Conservation (phyloP, 2,888 invertebrate genomes). For the Odontomyia ornata region DNA sequence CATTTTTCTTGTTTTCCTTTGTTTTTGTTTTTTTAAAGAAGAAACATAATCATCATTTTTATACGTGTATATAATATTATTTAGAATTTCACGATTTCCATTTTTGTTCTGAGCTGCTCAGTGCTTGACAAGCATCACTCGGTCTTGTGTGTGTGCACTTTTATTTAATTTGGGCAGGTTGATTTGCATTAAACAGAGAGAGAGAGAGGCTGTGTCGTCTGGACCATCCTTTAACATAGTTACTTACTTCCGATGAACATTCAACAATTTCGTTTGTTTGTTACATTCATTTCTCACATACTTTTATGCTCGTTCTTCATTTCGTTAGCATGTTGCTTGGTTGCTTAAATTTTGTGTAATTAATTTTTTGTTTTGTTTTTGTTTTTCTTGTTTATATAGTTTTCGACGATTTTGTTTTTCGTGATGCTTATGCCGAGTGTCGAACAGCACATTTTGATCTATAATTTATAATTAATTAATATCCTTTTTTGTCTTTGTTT, state of each 20-base stretch:
- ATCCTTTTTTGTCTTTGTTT: constrained; percentile 30
- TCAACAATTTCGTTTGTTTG: not conserved
- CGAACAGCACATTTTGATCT: constrained; percentile 42
- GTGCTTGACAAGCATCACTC: constrained; percentile 37
- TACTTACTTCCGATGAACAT: not conserved
- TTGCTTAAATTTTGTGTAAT: too few species aligned
- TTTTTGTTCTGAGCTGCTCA: constrained; percentile 40
- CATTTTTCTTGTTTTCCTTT: constrained; percentile 37
- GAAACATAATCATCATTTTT: constrained; percentile 43
- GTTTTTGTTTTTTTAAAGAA: constrained; percentile 24
- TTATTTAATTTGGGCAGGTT: constrained; percentile 21
- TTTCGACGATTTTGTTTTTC: constrained; percentile 28
- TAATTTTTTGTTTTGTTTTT: not conserved
- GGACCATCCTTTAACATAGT: not conserved
- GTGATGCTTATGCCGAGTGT: constrained; percentile 36
- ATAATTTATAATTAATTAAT: constrained; percentile 33
- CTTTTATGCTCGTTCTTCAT: too few species aligned
- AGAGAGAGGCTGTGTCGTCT: constrained; percentile 16
- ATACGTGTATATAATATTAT: constrained; percentile 45
- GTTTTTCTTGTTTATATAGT: not conserved
- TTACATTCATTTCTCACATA: not conserved
- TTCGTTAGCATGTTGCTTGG: not conserved
- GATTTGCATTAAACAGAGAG: not conserved
- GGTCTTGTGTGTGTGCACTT: not conserved
- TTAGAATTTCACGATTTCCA: constrained; percentile 44